These are phyloP conservation scores for Pluvialis apricaria DNA, from an alignment of 2,113 vertebrate genomes.

Conservation along the genomic window DNA sequence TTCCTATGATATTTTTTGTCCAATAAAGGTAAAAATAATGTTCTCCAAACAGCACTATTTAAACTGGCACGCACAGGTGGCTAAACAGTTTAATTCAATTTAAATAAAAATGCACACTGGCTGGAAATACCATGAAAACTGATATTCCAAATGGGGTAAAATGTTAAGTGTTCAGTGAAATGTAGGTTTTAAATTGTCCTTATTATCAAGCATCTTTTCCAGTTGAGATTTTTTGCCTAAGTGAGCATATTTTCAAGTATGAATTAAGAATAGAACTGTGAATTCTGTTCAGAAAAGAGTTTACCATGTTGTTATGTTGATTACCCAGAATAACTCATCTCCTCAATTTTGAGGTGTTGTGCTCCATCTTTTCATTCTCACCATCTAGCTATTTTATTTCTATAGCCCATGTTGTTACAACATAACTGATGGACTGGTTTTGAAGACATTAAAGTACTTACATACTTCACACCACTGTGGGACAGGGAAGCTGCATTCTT, in stretches of 20 bases:
- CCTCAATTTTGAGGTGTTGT: background rate
- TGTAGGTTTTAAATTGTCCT: background rate
- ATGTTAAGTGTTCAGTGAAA: background rate
- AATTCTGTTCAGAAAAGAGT: background rate
- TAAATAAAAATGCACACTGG: slow-evolving; percentile 16
- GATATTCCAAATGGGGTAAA: slow-evolving; percentile 6
- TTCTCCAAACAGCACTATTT: slow-evolving; percentile 37
- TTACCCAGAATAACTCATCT: background rate
- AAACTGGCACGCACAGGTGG: slow-evolving; percentile 22
- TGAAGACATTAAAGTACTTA: background rate
- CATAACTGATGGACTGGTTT: background rate
- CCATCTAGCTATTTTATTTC: background rate
- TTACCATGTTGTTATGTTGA: background rate
- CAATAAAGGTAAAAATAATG: slow-evolving; percentile 42
- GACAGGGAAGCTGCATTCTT: background rate
- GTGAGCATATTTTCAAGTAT: background rate
- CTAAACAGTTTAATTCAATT: slow-evolving; percentile 34
- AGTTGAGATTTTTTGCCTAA: background rate
- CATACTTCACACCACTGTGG: background rate
- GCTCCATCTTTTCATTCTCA: background rate
- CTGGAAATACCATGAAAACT: slow-evolving; percentile 28
- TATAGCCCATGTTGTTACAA: background rate
- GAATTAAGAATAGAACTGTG: background rate
- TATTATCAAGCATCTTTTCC: background rate
- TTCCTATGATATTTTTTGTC: background rate